A percentile compares a stretch with the other conserved stretches of the same genome.
These are phyloP conservation scores for Lithophane socia DNA, from an alignment of 2,888 invertebrate species.

Conservation along the genomic window DNA sequence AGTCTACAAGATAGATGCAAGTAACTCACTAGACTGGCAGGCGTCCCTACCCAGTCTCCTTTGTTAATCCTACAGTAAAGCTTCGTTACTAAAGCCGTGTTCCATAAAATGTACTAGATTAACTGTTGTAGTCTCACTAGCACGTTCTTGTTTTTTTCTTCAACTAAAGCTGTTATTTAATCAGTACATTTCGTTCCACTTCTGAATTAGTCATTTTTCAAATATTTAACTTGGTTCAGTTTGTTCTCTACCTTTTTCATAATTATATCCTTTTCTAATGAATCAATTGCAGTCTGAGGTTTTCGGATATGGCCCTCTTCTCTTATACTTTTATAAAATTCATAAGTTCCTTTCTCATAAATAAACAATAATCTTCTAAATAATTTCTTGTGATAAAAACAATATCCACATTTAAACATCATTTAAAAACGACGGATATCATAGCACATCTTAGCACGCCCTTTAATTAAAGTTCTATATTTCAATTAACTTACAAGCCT, in stretches of 20 bases:
- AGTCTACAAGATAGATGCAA: conserved; percentile 4
- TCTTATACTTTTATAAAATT: not conserved
- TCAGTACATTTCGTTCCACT: not conserved
- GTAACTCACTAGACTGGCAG: conserved; percentile 4
- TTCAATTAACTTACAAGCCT: not conserved
- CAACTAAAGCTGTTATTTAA: not conserved
- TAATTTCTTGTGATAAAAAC: not conserved
- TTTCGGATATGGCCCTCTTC: not conserved
- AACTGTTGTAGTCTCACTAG: conserved; percentile 9
- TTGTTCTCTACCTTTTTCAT: not conserved
- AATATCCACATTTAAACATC: not conserved
- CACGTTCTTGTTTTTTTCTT: conserved; percentile 3
- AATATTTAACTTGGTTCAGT: not conserved
- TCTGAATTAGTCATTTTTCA: not conserved
- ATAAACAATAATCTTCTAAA: not conserved
- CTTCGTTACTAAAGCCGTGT: not conserved
- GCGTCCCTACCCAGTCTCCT: conserved; percentile 3
- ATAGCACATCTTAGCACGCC: not conserved
- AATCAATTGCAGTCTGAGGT: not conserved
- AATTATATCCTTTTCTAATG: not conserved
- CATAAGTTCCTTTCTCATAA: not conserved
- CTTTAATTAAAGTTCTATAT: not conserved
- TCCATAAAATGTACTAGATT: conserved; percentile 5
- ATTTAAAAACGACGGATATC: not conserved
- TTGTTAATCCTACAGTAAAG: conserved; percentile 21